Evolutionary conservation across 2,113 vertebrate species (phyloP).

Genomic region (Haemorhous mexicanus): DNA sequence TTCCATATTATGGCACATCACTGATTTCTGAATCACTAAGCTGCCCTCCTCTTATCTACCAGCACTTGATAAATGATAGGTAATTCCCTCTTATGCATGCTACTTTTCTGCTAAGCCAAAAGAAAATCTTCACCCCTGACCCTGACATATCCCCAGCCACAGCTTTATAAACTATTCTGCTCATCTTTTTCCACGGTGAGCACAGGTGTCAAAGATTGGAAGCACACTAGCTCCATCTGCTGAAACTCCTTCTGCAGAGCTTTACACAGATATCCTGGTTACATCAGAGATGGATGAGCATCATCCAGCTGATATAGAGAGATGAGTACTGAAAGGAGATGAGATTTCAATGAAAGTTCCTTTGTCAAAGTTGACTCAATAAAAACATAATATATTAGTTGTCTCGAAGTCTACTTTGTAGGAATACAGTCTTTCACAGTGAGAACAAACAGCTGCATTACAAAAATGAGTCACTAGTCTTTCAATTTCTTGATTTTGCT

Average conservation of each 20-base stretch:
- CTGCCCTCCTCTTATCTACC: background rate
- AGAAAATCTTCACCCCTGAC: background rate
- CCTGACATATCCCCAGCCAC: background rate
- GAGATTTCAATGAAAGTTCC: background rate
- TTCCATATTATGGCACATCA: background rate
- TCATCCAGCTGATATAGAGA: background rate
- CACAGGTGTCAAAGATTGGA: background rate
- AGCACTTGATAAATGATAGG: background rate
- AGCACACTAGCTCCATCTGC: conserved; percentile 73
- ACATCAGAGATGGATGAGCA: background rate
- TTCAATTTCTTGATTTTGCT: background rate
- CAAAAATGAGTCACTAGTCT: background rate
- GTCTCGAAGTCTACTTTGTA: background rate
- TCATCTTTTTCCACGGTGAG: background rate
- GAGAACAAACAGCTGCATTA: background rate
- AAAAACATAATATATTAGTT: background rate
- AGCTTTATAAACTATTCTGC: background rate
- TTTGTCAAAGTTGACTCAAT: background rate
- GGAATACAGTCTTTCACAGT: background rate
- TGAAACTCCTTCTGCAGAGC: conserved; percentile 17
- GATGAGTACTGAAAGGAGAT: background rate
- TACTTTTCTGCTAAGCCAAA: background rate
- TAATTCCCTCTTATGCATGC: background rate
- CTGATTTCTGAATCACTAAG: background rate
- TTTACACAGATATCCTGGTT: background rate